Conservation (phyloP, 2,797 vertebrate species). For the Fundulus diaphanus region DNA sequence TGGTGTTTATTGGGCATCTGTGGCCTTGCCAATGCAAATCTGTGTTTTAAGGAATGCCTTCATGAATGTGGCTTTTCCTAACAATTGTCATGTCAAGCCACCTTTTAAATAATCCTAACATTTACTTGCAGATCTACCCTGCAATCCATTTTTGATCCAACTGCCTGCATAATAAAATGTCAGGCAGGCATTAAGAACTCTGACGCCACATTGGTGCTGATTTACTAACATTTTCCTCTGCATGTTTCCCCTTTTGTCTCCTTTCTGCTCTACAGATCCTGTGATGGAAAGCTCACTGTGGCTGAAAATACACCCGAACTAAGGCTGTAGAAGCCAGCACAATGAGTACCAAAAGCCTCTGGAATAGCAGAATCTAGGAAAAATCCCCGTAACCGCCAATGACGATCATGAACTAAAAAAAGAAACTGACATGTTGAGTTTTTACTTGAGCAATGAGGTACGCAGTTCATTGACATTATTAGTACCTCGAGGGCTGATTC, state of each 20-base stretch:
- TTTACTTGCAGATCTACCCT: neutral
- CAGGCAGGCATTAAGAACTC: neutral
- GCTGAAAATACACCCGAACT: constrained; percentile 23
- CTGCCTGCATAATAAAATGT: neutral
- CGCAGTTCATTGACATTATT: constrained; percentile 49
- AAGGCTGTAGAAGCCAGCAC: constrained; percentile 31
- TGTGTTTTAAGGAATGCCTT: neutral
- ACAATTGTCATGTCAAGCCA: neutral
- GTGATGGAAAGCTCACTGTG: constrained; percentile 7
- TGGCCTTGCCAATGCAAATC: neutral
- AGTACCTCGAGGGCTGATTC: constrained; percentile 53
- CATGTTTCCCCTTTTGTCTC: constrained; percentile 17
- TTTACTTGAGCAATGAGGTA: constrained; percentile 43
- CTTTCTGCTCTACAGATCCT: constrained; percentile 20
- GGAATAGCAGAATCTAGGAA: constrained; percentile 29
- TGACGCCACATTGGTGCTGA: neutral
- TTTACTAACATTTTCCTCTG: constrained; percentile 27
- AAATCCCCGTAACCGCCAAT: constrained; percentile 5
- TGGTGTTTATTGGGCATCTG: neutral
- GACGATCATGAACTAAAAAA: neutral
- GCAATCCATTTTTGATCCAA: neutral
- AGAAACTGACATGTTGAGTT: constrained; percentile 35
- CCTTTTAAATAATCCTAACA: too few species aligned
- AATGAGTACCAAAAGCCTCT: constrained; percentile 39
- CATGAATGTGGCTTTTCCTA: neutral